Conservation (phyloP, 2,797 vertebrate genomes). For the Lacerta viridis region DNA sequence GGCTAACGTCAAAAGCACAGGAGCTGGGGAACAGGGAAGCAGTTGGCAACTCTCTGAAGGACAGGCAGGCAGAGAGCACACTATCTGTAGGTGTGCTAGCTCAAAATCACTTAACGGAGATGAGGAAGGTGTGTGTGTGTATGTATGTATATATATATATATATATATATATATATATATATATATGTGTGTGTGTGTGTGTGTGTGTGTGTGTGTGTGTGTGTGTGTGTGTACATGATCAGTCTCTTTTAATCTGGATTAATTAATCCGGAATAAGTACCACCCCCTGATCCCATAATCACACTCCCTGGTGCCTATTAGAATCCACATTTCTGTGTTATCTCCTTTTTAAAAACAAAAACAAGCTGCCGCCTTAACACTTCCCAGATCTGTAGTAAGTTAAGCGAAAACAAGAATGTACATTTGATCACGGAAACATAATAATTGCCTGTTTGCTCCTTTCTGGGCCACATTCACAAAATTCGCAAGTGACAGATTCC, state of each 20-base stretch:
- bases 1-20: neutral
- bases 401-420: neutral
- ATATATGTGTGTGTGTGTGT: neutral
- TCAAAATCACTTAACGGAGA: slow-evolving; percentile 3
- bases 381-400: neutral
- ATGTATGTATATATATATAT: too few relatives aligned
- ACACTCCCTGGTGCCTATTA: neutral
- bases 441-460: neutral
- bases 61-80: too few relatives aligned
- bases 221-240: neutral
- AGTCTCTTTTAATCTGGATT: neutral
- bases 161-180: too few relatives aligned
- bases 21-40: too few relatives aligned
- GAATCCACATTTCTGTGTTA: neutral
- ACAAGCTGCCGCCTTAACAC: neutral
- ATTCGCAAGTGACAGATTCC: neutral
- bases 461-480: neutral
- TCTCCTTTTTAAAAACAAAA: neutral
- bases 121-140: neutral
- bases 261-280: slow-evolving; percentile 2
- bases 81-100: too few relatives aligned
- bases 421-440: neutral
- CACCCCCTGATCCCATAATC: neutral
- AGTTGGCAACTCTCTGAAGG: neutral
- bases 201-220: neutral